Percentiles rank a stretch among this genome's conserved stretches.
Evolutionary conservation across 2,888 invertebrate genomes (phyloP).

Genomic region (Polia nebulosa): DNA sequence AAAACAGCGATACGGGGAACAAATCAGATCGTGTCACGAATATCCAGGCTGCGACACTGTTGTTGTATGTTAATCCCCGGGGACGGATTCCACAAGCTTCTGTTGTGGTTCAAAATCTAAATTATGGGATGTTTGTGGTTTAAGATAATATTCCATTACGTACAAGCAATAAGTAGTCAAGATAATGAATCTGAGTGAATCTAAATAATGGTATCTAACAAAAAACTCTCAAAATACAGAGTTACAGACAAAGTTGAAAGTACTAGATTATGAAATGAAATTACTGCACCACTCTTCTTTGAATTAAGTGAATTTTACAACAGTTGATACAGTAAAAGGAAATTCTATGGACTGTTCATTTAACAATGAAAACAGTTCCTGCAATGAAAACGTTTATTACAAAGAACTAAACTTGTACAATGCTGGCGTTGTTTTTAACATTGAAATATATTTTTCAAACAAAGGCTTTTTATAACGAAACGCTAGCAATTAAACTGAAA

Average conservation of each 20-base stretch:
- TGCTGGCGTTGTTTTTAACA: constrained; percentile 7
- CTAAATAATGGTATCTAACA: neutral
- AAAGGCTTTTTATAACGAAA: constrained; percentile 13
- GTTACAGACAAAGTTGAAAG: neutral
- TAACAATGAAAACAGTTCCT: neutral
- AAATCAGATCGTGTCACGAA: constrained; percentile 65
- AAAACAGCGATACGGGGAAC: constrained; percentile 50
- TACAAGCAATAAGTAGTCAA: neutral
- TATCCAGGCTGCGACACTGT: constrained; percentile 37
- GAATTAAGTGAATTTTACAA: constrained; percentile 7
- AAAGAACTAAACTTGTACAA: constrained; percentile 28
- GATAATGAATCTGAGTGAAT: neutral
- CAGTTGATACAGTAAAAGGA: constrained; percentile 3
- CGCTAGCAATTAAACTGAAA: neutral
- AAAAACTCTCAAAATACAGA: neutral
- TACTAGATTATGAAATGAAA: neutral
- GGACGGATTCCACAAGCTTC: constrained; percentile 54
- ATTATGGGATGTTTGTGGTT: neutral
- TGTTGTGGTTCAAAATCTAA: constrained; percentile 2
- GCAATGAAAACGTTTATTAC: neutral
- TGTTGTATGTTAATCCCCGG: constrained; percentile 64
- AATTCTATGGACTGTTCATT: constrained; percentile 29
- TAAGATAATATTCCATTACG: neutral
- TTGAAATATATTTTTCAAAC: constrained; percentile 6
- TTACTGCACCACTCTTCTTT: neutral